Conservation (phyloP, 2,888 invertebrate species). For the Scaptomyza tumidula region DNA sequence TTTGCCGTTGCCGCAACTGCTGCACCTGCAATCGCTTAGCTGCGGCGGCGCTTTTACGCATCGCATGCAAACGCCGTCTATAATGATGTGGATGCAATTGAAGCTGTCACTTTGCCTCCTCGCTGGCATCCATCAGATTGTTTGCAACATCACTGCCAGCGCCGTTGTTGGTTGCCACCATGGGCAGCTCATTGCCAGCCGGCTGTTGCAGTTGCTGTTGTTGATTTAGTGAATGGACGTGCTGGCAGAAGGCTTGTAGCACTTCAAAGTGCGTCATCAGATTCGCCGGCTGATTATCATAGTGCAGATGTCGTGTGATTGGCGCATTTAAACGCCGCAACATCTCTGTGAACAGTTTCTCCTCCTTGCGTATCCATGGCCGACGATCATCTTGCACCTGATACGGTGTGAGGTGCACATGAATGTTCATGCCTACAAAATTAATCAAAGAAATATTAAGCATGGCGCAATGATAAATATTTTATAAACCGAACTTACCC, state of each 20-base stretch:
- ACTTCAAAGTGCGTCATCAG: conserved; percentile 92
- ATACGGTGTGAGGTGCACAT: conserved; percentile 95
- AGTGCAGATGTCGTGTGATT: conserved; percentile 88
- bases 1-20: conserved; percentile 69
- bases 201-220: conserved; percentile 57
- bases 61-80: conserved; percentile 79
- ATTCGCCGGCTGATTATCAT: conserved; percentile 85
- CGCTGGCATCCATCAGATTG: conserved; percentile 73
- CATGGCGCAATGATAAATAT: not conserved
- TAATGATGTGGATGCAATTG: conserved; percentile 80
- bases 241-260: conserved; percentile 87
- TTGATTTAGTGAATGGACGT: conserved; percentile 82
- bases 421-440: conserved; percentile 88
- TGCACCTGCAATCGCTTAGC: conserved; percentile 69
- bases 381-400: conserved; percentile 92
- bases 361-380: conserved; percentile 94
- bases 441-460: too few species aligned
- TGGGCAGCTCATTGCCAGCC: conserved; percentile 60
- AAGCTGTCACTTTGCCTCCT: conserved; percentile 84
- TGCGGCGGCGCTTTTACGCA: conserved; percentile 74
- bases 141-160: conserved; percentile 67
- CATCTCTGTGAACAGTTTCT: conserved; percentile 89
- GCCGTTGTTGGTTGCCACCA: conserved; percentile 60
- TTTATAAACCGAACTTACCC: conserved; percentile 85
- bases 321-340: conserved; percentile 88